Conservation (phyloP, 2,113 vertebrate species). For the Lota lota region DNA sequence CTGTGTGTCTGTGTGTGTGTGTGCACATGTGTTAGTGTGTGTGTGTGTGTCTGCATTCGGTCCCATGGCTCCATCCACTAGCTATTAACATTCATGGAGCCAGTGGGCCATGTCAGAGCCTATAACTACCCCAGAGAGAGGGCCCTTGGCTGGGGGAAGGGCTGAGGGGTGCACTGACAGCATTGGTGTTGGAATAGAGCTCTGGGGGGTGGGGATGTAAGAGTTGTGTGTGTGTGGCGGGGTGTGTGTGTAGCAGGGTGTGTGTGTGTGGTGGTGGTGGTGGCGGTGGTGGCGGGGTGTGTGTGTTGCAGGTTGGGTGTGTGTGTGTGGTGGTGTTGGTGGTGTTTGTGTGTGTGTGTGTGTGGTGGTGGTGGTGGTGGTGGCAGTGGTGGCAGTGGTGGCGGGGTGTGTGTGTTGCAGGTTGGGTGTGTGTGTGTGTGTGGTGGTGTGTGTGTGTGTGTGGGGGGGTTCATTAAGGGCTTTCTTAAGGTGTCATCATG, state of each 20-base stretch:
- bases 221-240: constrained; percentile 5
- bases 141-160: constrained; percentile 50
- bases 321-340: too few relatives aligned
- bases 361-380: too few relatives aligned
- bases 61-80: constrained; percentile 47
- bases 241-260: background rate
- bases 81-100: constrained; percentile 78
- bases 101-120: constrained; percentile 71
- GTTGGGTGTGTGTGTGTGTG: too few relatives aligned
- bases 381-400: too few relatives aligned
- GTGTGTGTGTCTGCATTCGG: constrained; percentile 33
- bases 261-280: too few relatives aligned
- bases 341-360: too few relatives aligned
- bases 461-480: background rate
- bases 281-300: background rate
- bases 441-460: background rate
- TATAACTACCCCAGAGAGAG: constrained; percentile 68
- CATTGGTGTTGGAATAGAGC: constrained; percentile 3
- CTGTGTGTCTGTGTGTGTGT: constrained; percentile 8
- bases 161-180: background rate
- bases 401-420: background rate
- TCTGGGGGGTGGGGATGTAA: constrained; percentile 41
- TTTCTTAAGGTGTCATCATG: constrained; percentile 2
- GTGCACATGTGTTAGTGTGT: constrained; percentile 6
- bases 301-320: background rate